These are phyloP conservation scores for Eulithis prunata DNA, from an alignment of 2,888 invertebrate genomes.

Conservation along the genomic window DNA sequence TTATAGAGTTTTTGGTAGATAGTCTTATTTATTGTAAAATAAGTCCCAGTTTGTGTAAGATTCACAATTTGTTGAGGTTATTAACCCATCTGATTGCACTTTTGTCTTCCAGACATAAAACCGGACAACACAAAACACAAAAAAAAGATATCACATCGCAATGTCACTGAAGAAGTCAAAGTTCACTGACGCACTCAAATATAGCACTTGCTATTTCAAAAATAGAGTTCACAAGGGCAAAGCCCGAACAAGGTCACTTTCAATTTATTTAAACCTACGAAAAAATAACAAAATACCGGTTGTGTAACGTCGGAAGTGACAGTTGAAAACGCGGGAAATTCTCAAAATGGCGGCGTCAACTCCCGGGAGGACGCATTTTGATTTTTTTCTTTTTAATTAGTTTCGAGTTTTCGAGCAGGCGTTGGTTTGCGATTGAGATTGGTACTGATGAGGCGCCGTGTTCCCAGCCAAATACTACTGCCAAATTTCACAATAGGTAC, in stretches of 20 bases:
- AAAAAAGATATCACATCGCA: constrained; percentile 50
- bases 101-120: constrained; percentile 37
- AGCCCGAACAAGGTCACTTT: constrained; percentile 42
- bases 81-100: constrained; percentile 18
- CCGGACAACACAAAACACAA: constrained; percentile 49
- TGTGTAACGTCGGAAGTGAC: constrained; percentile 46
- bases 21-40: no score
- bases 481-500: constrained; percentile 74
- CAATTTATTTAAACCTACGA: constrained; percentile 34
- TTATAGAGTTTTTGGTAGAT: background rate
- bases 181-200: constrained; percentile 40
- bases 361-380: constrained; percentile 63
- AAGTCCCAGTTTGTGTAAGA: no score
- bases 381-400: constrained; percentile 21
- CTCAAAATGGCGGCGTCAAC: constrained; percentile 47
- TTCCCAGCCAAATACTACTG: constrained; percentile 61
- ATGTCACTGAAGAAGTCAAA: constrained; percentile 35
- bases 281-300: constrained; percentile 42
- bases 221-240: constrained; percentile 40
- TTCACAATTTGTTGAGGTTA: background rate
- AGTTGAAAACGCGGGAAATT: constrained; percentile 47
- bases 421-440: constrained; percentile 14
- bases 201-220: constrained; percentile 32
- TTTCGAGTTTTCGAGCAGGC: constrained; percentile 31
- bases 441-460: constrained; percentile 35